Conservation (phyloP, 2,113 vertebrate genomes). For the Plecturocebus donacophilus region DNA sequence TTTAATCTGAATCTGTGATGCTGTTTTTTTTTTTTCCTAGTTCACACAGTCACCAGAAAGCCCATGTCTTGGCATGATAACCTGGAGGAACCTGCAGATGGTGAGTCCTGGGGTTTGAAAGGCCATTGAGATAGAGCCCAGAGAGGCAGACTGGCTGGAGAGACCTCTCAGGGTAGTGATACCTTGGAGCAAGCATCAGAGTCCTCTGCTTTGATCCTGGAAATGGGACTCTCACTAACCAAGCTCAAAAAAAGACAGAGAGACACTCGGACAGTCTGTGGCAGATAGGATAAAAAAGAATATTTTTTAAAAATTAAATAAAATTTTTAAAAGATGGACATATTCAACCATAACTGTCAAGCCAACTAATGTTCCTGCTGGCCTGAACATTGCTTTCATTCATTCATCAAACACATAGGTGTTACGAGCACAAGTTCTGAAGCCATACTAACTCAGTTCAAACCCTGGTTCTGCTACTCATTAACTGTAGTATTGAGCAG, state of each 20-base stretch:
- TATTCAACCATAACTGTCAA: not conserved
- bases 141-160: not conserved
- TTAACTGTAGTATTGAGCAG: not conserved
- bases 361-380: not conserved
- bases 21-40: constrained; percentile 77
- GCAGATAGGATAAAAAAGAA: too few relatives aligned
- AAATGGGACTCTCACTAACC: not conserved
- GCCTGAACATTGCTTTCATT: not conserved
- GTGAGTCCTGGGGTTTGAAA: constrained; percentile 83
- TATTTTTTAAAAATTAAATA: too few relatives aligned
- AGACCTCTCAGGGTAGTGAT: not conserved
- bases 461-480: not conserved
- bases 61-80: constrained; percentile 88
- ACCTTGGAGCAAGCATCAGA: not conserved
- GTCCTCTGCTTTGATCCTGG: not conserved
- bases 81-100: constrained; percentile 81
- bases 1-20: not conserved
- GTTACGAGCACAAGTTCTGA: not conserved
- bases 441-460: not conserved
- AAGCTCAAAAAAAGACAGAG: not conserved
- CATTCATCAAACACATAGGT: not conserved
- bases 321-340: not conserved
- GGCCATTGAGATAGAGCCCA: not conserved
- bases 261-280: too few relatives aligned
- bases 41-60: constrained; percentile 88